These are phyloP conservation scores for Phallusia fumigata DNA, from an alignment of 23 tunicate genomes.

Conservation along the genomic window DNA sequence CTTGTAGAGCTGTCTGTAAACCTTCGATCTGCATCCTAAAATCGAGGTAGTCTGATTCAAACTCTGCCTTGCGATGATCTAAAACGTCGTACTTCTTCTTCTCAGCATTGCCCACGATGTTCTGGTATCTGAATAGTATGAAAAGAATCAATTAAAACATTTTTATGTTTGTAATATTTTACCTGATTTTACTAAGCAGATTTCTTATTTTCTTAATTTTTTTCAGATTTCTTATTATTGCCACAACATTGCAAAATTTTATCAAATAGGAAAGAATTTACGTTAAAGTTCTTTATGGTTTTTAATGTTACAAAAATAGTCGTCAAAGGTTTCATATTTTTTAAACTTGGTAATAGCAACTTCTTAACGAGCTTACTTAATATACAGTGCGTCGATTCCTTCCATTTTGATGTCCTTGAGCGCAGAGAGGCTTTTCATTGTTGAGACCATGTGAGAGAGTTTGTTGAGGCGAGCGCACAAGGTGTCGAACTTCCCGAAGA, in stretches of 20 bases:
- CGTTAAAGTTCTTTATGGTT: no score
- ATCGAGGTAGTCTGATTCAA: slow-evolving; percentile 76
- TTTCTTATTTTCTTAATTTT: no score
- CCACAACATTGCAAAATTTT: no score
- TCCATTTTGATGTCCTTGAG: slow-evolving; percentile 88
- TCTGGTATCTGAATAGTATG: slow-evolving; percentile 56
- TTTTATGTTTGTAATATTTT: no score
- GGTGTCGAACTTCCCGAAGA: slow-evolving; percentile 93
- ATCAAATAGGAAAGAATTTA: no score
- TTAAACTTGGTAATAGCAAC: no score
- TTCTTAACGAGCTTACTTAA: slow-evolving; percentile 53
- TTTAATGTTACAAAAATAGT: no score
- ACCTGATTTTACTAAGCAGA: no score
- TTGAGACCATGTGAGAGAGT: slow-evolving; percentile 75
- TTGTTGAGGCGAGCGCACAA: slow-evolving; percentile 74
- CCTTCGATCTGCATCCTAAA: slow-evolving; percentile 74
- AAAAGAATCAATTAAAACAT: no score
- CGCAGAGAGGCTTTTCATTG: slow-evolving; percentile 68
- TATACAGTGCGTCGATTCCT: slow-evolving; percentile 84
- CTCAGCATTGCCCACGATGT: slow-evolving; percentile 80
- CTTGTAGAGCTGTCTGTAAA: slow-evolving; percentile 59
- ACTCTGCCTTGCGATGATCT: slow-evolving; percentile 90
- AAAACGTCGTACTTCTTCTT: slow-evolving; percentile 93
- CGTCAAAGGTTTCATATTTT: no score
- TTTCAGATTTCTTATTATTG: no score